Evolutionary conservation across 2,888 invertebrate species (phyloP), one percentile per base, ranked within the genome.

Genomic region (Pogonocherus hispidulus): DNA sequence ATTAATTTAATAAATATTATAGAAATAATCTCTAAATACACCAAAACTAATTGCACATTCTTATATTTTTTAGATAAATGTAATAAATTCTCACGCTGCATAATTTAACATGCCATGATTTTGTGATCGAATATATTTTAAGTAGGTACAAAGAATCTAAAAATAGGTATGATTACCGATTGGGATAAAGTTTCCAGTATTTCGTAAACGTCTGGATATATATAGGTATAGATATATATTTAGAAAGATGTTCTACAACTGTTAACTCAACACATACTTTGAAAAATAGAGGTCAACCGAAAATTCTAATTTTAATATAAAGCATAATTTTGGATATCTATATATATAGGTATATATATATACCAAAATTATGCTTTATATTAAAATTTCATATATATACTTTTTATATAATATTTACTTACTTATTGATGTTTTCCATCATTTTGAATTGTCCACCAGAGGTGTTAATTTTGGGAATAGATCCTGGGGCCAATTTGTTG

Each of bases 371-470:
- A 2, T 27, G 3, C 11, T 8, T n/a, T n/a, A n/a, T n/a, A n/a
- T n/a, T n/a, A n/a, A n/a, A n/a, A n/a, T n/a, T n/a, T n/a, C n/a
- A n/a, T n/a, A n/a, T n/a, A n/a, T n/a, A n/a, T n/a, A n/a, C n/a
- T n/a, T n/a, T n/a, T n/a, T n/a, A n/a, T n/a, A n/a, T n/a, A n/a
- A n/a, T n/a, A n/a, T n/a, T n/a, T n/a, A n/a, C 91, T 90, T 85
- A 98, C 93, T 92, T 89, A 88, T 95, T 96, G 86, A 99, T 96
- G 90, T 99, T 99, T 87, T 99, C 99, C 99, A 99, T 99, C 93
- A 99, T 93, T 85, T 98, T 99, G 92, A 99, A 99, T 84, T 98
- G 97, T 84, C 98, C 97, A 78, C 98, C 97, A 54, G 92, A 91
- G 78, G 92, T 91, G 90, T 99, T 98, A 87, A 99, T 93, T 87